phyloP scores from a whole-genome alignment of 2,797 vertebrate species.

The Spatula clypeata region DNA sequence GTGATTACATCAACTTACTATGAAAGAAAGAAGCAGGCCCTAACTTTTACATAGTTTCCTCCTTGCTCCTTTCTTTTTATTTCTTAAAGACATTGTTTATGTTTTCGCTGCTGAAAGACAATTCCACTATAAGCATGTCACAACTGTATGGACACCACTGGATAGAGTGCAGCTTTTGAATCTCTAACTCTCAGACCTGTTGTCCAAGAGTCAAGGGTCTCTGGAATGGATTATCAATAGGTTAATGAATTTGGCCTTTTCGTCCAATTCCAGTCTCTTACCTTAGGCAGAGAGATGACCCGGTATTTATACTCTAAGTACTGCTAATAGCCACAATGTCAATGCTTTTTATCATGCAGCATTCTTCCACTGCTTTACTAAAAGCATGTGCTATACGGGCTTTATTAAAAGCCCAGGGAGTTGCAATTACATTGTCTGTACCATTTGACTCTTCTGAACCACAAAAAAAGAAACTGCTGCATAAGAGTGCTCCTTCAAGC shows the following conservation, averaged over 20 bases:
- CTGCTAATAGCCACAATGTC: neutral
- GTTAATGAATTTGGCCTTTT: slow-evolving; percentile 64
- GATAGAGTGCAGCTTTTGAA: neutral
- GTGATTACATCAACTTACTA: neutral
- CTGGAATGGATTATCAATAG: slow-evolving; percentile 50
- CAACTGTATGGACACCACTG: neutral
- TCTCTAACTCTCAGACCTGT: neutral
- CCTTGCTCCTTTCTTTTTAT: neutral
- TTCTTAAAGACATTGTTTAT: neutral
- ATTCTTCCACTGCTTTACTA: neutral
- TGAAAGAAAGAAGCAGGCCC: neutral
- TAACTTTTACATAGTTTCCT: neutral
- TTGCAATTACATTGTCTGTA: neutral
- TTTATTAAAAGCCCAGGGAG: slow-evolving; percentile 2
- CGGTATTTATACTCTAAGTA: slow-evolving; percentile 33
- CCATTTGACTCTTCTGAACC: neutral
- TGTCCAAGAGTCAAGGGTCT: neutral
- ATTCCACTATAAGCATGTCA: neutral
- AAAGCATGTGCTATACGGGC: neutral
- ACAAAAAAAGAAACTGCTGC: neutral
- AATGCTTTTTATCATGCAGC: neutral
- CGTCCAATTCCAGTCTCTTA: slow-evolving; percentile 21
- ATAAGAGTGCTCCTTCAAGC: neutral
- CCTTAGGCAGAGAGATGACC: slow-evolving; percentile 36
- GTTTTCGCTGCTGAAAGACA: neutral